Percentiles rank a stretch among this genome's conserved stretches.
phyloP scores from a whole-genome alignment of 2,797 vertebrate genomes.

The Epinephelus malabaricus region DNA sequence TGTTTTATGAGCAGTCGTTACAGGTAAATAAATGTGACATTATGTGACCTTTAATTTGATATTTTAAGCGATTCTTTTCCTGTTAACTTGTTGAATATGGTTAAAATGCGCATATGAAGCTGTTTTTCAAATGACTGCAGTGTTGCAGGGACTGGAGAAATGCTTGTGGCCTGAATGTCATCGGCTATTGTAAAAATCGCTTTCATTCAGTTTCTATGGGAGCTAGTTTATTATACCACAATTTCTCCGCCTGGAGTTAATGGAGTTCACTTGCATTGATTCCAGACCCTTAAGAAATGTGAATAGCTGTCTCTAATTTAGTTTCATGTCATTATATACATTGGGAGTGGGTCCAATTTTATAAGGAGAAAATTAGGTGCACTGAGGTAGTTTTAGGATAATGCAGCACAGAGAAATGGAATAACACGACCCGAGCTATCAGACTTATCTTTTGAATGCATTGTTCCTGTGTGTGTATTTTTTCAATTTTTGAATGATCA shows the following conservation, averaged over 20 bases:
- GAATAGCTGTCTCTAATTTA: conserved; percentile 65
- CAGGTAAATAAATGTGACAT: conserved; percentile 63
- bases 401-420: conserved; percentile 29
- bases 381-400: conserved; percentile 38
- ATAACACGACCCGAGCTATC: conserved; percentile 15
- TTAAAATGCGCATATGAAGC: conserved; percentile 28
- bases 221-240: conserved; percentile 63
- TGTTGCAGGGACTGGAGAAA: conserved; percentile 42
- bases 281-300: conserved; percentile 59
- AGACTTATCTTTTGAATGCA: conserved; percentile 27
- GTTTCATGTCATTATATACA: conserved; percentile 51
- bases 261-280: conserved; percentile 71
- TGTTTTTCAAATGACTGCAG: conserved; percentile 47
- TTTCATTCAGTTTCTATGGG: conserved; percentile 56
- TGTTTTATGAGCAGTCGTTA: conserved; percentile 60
- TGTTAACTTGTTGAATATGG: conserved; percentile 39
- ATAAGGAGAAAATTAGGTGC: conserved; percentile 52
- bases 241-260: conserved; percentile 61
- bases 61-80: conserved; percentile 32
- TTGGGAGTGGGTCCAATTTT: conserved; percentile 51
- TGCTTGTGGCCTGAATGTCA: conserved; percentile 37
- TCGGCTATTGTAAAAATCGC: conserved; percentile 50
- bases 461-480: conserved; percentile 26
- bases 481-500: conserved; percentile 19
- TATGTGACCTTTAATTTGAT: conserved; percentile 41